Evolutionary conservation across 2,797 vertebrate species (phyloP).

Genomic region (Poeciliopsis turneri): DNA sequence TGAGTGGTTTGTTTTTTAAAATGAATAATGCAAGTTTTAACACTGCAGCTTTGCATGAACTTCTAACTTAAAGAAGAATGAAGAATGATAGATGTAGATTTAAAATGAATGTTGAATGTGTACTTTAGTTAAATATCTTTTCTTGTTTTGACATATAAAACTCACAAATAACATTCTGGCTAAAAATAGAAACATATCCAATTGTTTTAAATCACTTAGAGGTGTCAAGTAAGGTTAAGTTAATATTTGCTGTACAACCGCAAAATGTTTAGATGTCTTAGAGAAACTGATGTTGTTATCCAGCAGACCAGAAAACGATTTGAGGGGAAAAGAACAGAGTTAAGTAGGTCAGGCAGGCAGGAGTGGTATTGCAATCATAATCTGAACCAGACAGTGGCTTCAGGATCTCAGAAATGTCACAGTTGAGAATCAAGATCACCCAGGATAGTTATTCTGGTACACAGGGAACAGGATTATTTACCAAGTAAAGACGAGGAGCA

Average conservation of each 20-base stretch:
- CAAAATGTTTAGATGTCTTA: background rate
- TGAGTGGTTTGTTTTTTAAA: constrained; percentile 43
- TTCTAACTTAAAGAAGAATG: constrained; percentile 13
- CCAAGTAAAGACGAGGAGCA: background rate
- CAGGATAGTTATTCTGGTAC: background rate
- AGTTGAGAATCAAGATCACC: background rate
- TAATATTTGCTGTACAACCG: background rate
- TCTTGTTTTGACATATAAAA: background rate
- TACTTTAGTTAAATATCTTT: background rate
- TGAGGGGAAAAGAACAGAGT: background rate
- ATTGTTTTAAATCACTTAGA: background rate
- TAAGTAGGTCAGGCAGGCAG: background rate
- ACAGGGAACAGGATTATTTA: background rate
- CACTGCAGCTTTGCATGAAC: constrained; percentile 20
- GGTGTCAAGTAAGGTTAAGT: background rate
- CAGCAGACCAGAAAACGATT: background rate
- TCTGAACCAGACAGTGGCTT: background rate
- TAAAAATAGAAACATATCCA: background rate
- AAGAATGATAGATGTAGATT: background rate
- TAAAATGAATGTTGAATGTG: background rate
- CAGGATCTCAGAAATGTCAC: background rate
- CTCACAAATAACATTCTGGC: background rate
- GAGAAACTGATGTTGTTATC: background rate
- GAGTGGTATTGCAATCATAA: no score
- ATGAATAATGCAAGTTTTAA: constrained; percentile 35